Percentiles rank a stretch among this genome's conserved stretches.
phyloP scores from a whole-genome alignment of 2,888 invertebrate genomes.

The Drosophila neutralis region DNA sequence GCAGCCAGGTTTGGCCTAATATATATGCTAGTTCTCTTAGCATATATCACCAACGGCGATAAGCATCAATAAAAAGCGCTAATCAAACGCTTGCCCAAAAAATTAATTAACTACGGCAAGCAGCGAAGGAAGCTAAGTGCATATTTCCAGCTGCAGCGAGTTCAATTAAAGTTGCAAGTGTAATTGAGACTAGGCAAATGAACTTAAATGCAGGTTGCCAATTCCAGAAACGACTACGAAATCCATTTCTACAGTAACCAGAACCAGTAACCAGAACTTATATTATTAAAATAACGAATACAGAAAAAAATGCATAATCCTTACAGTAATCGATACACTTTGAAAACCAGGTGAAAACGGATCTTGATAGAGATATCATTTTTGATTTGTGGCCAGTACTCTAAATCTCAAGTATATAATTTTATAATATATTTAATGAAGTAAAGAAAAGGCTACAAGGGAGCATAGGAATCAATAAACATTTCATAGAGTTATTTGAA shows the following conservation, averaged over 20 bases:
- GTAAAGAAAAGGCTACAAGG: background rate
- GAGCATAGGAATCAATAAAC: background rate
- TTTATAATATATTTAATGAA: background rate
- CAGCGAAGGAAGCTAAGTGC: background rate
- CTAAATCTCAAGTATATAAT: background rate
- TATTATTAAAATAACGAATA: too few species aligned
- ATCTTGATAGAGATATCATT: background rate
- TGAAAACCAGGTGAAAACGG: background rate
- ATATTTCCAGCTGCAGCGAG: background rate
- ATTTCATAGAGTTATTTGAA: background rate
- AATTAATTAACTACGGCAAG: background rate
- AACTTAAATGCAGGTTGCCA: background rate
- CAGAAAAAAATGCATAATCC: background rate
- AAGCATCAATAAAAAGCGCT: background rate
- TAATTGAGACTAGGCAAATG: background rate
- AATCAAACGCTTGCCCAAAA: background rate
- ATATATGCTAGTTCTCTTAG: background rate
- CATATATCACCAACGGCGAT: background rate
- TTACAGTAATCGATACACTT: background rate
- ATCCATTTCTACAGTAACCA: background rate
- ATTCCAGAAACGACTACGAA: background rate
- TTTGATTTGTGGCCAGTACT: background rate
- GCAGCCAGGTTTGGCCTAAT: conserved; percentile 2
- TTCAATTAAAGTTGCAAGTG: background rate
- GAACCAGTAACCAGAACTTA: background rate